These are phyloP conservation scores for Connochaetes taurinus DNA, from an alignment of 2,113 vertebrate species.

Conservation along the genomic window DNA sequence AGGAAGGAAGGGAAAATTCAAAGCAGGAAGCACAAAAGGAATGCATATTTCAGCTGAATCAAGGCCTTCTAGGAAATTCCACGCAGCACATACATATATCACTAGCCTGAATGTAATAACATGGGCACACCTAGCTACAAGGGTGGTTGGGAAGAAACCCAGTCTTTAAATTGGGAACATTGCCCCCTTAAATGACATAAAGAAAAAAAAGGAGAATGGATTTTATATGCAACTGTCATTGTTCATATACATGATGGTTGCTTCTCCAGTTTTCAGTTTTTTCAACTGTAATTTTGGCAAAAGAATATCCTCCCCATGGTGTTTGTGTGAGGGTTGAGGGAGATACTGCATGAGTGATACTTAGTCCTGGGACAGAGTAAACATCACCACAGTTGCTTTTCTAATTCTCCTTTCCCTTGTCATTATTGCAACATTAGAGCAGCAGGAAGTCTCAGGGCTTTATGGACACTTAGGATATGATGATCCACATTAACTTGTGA, in stretches of 20 bases:
- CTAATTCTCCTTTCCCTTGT: background rate
- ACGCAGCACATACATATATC: background rate
- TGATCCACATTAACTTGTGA: constrained; percentile 14
- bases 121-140: background rate
- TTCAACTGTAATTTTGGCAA: background rate
- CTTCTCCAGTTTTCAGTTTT: background rate
- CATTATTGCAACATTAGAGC: background rate
- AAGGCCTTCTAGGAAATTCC: background rate
- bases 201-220: background rate
- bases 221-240: background rate
- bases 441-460: background rate
- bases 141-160: background rate
- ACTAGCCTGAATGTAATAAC: background rate
- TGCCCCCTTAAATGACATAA: background rate
- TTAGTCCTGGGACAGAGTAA: background rate
- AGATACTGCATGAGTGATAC: background rate
- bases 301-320: background rate
- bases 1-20: background rate
- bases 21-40: background rate
- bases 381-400: background rate
- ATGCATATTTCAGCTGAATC: background rate
- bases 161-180: background rate
- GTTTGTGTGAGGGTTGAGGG: background rate
- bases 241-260: background rate
- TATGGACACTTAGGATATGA: background rate